Conservation (phyloP, 2,888 invertebrate genomes). For the Labia minor region DNA sequence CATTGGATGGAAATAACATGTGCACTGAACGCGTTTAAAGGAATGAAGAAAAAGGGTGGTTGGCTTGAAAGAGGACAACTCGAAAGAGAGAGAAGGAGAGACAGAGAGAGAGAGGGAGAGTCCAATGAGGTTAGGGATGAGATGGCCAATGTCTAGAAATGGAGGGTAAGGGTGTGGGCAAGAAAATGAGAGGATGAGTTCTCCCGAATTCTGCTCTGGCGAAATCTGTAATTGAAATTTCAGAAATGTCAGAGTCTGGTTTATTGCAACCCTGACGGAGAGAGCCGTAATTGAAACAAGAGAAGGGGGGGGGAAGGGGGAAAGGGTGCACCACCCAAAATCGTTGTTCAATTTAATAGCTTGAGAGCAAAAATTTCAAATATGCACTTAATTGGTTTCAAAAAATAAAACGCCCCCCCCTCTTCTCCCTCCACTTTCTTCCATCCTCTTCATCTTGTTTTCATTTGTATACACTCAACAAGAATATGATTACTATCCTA, state of each 20-base stretch:
- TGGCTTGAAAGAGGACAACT: background rate
- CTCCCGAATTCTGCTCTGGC: background rate
- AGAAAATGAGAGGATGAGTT: no score
- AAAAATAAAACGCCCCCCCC: background rate
- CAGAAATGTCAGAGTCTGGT: background rate
- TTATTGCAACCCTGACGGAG: constrained; percentile 13
- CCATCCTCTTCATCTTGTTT: no score
- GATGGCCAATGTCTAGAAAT: no score
- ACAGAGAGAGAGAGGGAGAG: background rate
- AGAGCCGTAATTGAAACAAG: background rate
- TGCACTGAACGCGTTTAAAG: constrained; percentile 5
- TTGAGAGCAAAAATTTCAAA: background rate
- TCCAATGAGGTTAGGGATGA: background rate
- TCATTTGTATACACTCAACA: no score
- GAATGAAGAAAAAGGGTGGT: background rate
- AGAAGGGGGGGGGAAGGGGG: no score
- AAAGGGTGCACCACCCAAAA: no score
- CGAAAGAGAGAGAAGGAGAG: no score
- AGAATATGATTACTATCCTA: no score
- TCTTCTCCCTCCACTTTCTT: no score
- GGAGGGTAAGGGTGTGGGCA: background rate
- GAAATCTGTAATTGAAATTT: constrained; percentile 13
- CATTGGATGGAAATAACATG: constrained; percentile 13
- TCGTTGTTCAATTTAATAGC: constrained; percentile 1
- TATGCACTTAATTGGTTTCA: background rate